phyloP scores from a whole-genome alignment of 2,113 vertebrate species.

The Candoia aspera region DNA sequence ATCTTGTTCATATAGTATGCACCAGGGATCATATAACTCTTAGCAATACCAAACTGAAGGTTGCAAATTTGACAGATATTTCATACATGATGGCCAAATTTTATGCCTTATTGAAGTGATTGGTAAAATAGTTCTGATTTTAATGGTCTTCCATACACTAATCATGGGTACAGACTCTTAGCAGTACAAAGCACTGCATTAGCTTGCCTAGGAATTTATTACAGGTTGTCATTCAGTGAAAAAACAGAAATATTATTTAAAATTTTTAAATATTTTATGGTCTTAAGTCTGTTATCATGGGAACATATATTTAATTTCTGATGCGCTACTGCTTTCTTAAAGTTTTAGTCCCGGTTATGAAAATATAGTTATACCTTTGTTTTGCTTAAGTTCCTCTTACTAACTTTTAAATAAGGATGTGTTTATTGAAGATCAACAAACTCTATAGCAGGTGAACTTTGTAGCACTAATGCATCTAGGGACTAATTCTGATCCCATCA shows the following conservation, averaged over 20 bases:
- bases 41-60: constrained; percentile 2
- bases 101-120: background rate
- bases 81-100: background rate
- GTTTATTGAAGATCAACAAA: constrained; percentile 49
- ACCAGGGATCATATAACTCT: constrained; percentile 41
- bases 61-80: background rate
- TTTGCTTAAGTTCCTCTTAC: constrained; percentile 24
- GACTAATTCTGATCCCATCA: background rate
- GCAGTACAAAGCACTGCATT: background rate
- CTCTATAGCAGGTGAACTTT: constrained; percentile 48
- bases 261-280: constrained; percentile 15
- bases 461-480: constrained; percentile 9
- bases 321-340: constrained; percentile 45
- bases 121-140: background rate
- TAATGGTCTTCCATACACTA: background rate
- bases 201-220: background rate
- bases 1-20: constrained; percentile 36
- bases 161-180: background rate
- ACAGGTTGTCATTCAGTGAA: background rate
- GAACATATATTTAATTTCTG: constrained; percentile 35
- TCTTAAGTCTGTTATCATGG: constrained; percentile 43
- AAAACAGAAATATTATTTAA: constrained; percentile 21
- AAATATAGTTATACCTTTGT: constrained; percentile 1
- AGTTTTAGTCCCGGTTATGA: constrained; percentile 34
- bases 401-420: constrained; percentile 56